Evolutionary conservation across 1,140 invertebrate genomes (phyloP).

Genomic region (Aphidius gifuensis): DNA sequence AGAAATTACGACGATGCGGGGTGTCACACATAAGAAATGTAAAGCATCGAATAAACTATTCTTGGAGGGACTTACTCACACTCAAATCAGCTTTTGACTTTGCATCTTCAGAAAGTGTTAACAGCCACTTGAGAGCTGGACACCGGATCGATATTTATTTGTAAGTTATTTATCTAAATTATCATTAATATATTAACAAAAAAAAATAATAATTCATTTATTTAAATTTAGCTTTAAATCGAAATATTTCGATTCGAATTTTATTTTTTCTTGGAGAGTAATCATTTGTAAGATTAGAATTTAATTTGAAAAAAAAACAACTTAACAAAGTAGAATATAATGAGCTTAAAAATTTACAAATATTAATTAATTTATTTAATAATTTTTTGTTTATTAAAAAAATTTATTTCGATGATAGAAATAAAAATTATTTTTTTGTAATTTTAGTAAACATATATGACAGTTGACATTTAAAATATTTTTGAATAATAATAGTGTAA

Average conservation of each 20-base stretch:
- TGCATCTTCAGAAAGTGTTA: slow-evolving; percentile 35
- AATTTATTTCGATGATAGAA: no score
- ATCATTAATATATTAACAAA: background rate
- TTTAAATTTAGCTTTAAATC: no score
- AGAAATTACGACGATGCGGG: slow-evolving; percentile 14
- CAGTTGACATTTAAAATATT: background rate
- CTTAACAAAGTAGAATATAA: no score
- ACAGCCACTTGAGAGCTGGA: slow-evolving; percentile 19
- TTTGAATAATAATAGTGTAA: no score
- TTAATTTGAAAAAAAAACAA: no score
- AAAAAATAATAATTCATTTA: background rate
- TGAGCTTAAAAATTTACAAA: no score
- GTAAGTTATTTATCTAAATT: background rate
- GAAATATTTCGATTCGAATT: no score
- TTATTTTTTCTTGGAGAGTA: no score
- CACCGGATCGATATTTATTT: slow-evolving; percentile 15
- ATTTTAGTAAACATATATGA: background rate
- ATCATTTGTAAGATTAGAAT: no score
- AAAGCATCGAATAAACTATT: slow-evolving; percentile 50
- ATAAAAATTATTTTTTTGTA: no score
- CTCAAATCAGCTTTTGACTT: slow-evolving; percentile 46
- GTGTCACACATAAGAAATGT: slow-evolving; percentile 26
- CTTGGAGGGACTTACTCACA: slow-evolving; percentile 49
- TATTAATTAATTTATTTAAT: no score
- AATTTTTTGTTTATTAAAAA: no score